phyloP scores from a whole-genome alignment of 2,888 invertebrate species.

The Mycalesis mineus region DNA sequence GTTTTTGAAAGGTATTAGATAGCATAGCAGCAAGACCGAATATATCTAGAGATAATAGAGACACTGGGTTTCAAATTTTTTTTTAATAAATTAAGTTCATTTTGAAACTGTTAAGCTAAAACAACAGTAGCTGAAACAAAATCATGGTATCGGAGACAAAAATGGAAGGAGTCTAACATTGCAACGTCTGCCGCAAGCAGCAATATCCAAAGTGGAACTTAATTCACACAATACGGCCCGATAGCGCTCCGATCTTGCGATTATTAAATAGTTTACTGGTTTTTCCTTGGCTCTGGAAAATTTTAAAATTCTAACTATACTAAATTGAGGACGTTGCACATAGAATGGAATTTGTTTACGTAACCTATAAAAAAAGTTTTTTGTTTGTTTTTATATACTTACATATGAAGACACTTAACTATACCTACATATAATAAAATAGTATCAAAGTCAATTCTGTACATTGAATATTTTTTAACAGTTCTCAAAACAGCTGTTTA shows the following conservation, averaged over 20 bases:
- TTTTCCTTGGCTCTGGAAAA: constrained; percentile 18
- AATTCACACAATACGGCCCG: constrained; percentile 19
- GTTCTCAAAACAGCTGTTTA: too few relatives aligned
- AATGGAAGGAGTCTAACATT: constrained; percentile 7
- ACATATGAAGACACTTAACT: too few relatives aligned
- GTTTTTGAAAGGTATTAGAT: too few relatives aligned
- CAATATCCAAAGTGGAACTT: constrained; percentile 17
- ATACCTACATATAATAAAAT: too few relatives aligned
- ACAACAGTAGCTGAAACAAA: constrained; percentile 29
- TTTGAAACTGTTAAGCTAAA: constrained; percentile 33
- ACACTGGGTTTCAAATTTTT: too few relatives aligned
- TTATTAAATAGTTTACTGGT: constrained; percentile 23
- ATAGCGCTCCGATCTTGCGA: constrained; percentile 22
- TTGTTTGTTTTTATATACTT: not conserved
- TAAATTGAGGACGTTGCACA: constrained; percentile 1
- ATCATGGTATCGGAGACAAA: constrained; percentile 37
- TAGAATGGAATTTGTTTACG: not conserved
- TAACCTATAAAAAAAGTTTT: too few relatives aligned
- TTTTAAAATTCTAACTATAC: constrained; percentile 20
- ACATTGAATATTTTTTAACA: too few relatives aligned
- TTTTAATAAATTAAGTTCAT: constrained; percentile 8
- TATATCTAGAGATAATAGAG: too few relatives aligned
- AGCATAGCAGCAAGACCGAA: not conserved
- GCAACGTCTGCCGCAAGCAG: not conserved
- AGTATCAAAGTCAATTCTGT: too few relatives aligned